Conservation (phyloP, 2,888 invertebrate genomes). For the Cryptocephalus moraei region DNA sequence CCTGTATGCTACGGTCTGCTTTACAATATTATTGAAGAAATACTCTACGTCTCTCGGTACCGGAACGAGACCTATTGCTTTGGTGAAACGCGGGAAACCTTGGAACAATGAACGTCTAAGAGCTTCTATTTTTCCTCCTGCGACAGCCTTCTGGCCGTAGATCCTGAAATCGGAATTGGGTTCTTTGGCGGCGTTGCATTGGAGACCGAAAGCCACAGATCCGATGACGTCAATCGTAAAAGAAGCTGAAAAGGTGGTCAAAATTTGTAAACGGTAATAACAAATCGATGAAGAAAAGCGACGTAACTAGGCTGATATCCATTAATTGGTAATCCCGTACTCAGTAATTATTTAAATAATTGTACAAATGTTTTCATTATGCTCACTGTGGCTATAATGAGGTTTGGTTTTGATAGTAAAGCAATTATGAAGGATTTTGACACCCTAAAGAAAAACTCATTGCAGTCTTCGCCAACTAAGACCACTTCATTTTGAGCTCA, state of each 20-base stretch:
- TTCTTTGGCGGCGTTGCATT: constrained; percentile 44
- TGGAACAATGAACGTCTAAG: constrained; percentile 3
- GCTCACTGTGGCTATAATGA: too few species aligned
- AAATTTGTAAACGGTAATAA: too few species aligned
- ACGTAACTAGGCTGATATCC: background rate
- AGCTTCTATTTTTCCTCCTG: background rate
- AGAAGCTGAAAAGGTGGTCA: constrained; percentile 5
- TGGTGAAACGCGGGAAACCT: constrained; percentile 10
- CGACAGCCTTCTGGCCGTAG: constrained; percentile 10
- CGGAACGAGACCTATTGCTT: constrained; percentile 13
- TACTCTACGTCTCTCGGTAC: constrained; percentile 17
- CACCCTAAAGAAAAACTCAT: too few species aligned
- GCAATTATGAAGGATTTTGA: too few species aligned
- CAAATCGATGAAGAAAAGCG: background rate
- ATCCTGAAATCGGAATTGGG: constrained; percentile 37
- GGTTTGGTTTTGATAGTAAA: too few species aligned
- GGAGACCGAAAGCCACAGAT: constrained; percentile 48
- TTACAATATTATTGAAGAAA: constrained; percentile 39
- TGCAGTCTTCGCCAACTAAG: too few species aligned
- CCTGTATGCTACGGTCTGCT: constrained; percentile 35
- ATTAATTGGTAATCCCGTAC: background rate
- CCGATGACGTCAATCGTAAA: constrained; percentile 15
- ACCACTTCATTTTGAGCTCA: too few species aligned
- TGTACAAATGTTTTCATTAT: too few species aligned
- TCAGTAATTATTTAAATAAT: too few species aligned